phyloP scores from a whole-genome alignment of 2,888 invertebrate species.

The Orthosia cruda region DNA sequence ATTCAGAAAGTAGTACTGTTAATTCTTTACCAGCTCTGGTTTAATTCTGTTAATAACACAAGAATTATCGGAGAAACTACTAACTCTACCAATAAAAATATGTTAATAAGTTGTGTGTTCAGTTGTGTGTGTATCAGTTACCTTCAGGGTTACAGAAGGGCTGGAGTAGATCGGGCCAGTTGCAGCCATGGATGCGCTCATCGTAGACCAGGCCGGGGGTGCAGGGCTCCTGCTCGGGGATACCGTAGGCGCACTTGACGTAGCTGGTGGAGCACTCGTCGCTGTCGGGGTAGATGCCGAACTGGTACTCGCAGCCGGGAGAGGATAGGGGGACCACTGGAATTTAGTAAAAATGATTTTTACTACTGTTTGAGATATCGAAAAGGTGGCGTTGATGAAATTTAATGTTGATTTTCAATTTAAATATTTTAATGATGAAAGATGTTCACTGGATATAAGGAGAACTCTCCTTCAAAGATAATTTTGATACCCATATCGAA shows the following conservation, averaged over 20 bases:
- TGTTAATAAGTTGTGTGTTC: no score
- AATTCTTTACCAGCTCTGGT: no score
- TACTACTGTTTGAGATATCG: background rate
- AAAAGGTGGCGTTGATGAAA: no score
- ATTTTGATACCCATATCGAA: no score
- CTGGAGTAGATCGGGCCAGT: slow-evolving; percentile 98
- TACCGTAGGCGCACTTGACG: slow-evolving; percentile 96
- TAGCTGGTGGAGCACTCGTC: slow-evolving; percentile 96
- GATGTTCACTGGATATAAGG: no score
- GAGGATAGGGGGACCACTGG: slow-evolving; percentile 95
- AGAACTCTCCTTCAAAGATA: no score
- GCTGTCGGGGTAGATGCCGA: slow-evolving; percentile 97
- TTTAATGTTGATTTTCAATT: no score
- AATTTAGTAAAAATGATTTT: slow-evolving; percentile 62
- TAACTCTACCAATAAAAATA: no score
- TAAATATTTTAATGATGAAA: no score
- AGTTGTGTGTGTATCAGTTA: slow-evolving; percentile 74
- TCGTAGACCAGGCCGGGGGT: slow-evolving; percentile 97
- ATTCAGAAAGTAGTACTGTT: no score
- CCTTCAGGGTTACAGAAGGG: slow-evolving; percentile 98
- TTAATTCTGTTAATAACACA: no score
- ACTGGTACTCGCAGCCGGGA: slow-evolving; percentile 97
- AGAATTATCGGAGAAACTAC: no score
- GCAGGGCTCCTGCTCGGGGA: slow-evolving; percentile 95
- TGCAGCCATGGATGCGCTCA: slow-evolving; percentile 96